Evolutionary conservation across 2,888 invertebrate species (phyloP).

Genomic region (Lysandra bellargus): DNA sequence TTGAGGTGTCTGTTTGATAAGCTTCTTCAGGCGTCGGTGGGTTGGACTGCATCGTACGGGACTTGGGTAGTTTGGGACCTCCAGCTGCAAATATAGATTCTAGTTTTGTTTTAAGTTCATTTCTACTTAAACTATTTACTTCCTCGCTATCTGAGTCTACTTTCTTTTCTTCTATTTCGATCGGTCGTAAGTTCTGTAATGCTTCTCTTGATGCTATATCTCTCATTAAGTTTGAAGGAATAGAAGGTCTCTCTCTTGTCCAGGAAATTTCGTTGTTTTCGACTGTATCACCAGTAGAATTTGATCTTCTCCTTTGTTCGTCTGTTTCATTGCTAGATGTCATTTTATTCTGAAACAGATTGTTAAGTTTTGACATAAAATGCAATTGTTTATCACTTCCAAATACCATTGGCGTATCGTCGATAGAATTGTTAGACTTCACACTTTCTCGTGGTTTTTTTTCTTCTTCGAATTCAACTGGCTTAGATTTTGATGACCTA

Average conservation of each 20-base stretch:
- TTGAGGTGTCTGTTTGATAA: slow-evolving; percentile 59
- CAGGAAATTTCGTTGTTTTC: slow-evolving; percentile 52
- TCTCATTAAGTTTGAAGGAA: slow-evolving; percentile 64
- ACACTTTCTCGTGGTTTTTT: slow-evolving; percentile 47
- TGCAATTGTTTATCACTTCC: slow-evolving; percentile 55
- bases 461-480: slow-evolving; percentile 43
- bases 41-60: slow-evolving; percentile 63
- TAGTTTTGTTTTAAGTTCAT: slow-evolving; percentile 68
- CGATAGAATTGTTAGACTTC: slow-evolving; percentile 47
- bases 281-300: slow-evolving; percentile 62
- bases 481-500: slow-evolving; percentile 42
- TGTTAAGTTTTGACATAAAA: slow-evolving; percentile 70
- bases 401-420: slow-evolving; percentile 50
- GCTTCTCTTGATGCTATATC: slow-evolving; percentile 58
- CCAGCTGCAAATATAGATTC: slow-evolving; percentile 66
- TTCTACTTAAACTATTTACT: slow-evolving; percentile 58
- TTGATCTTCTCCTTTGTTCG: slow-evolving; percentile 60
- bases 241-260: slow-evolving; percentile 50
- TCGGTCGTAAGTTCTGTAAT: slow-evolving; percentile 55
- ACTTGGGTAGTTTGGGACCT: slow-evolving; percentile 59
- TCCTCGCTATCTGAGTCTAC: slow-evolving; percentile 48
- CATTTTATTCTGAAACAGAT: slow-evolving; percentile 65
- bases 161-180: slow-evolving; percentile 48
- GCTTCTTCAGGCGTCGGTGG: slow-evolving; percentile 66
- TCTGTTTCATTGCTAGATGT: slow-evolving; percentile 52